Base-by-base conservation (phyloP, 2,113 vertebrate species). In the Stercorarius parasiticus region DNA sequence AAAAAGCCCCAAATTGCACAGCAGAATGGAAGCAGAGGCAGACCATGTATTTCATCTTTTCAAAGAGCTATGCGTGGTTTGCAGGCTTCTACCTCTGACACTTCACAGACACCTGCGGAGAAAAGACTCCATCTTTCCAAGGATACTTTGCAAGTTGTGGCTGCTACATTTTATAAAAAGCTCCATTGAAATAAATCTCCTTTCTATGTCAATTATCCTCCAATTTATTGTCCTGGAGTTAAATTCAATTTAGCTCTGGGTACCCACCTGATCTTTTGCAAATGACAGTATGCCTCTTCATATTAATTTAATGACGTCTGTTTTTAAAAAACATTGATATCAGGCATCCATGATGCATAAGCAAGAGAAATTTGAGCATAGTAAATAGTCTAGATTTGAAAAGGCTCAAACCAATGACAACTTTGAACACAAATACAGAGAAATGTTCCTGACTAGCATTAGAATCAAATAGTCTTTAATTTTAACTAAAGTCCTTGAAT, bases 211-310 rank as follows among this genome's bases (percentile, higher is more conserved):
- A 69, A 58, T 72, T 88, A 71, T 50, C 5, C 11, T 95, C 47
- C 71, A 83, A 45, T 95, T 81, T 78, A 91, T 70, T 93, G 64
- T 78, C 55, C 66, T 67, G 49, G 47, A 96, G 82, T 79, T 93
- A 87, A 78, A 94, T 58, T 95, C 82, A 93, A 21, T 95, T 97
- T 84, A 93, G 36, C 52, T 90, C 85, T 66, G 30, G 21, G 86
- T 95, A 96, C 19, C 32, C 67, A 73, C 56, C 91, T 86, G 67
- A 80, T 95, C 62, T 92, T 94, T 93, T 92, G 87, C 58, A 96
- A 96, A 88, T 85, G 65, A 93, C 36, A 90, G 52, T 42, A 88
- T 82, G 61, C 79, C 53, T 97, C 77, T 94, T 85, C 80, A 64
- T 64, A 96, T 88, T 95, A 88, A 50, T 91, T 52, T 91, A 50